These are phyloP conservation scores for Phalanger gymnotis DNA, from an alignment of 2,797 vertebrate species.

Conservation along the genomic window DNA sequence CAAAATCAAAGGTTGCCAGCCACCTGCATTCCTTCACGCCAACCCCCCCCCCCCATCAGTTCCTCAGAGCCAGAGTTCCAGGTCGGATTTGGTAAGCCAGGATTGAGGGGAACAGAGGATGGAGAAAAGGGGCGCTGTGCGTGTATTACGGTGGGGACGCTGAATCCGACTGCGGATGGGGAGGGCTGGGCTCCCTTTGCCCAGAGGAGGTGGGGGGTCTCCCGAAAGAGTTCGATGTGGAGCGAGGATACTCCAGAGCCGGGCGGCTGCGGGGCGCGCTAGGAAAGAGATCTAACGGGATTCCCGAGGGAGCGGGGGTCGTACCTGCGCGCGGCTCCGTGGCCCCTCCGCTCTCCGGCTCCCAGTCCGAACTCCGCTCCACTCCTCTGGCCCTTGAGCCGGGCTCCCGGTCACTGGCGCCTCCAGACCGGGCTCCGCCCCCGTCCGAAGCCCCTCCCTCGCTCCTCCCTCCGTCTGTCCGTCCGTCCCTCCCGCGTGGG, in stretches of 20 bases:
- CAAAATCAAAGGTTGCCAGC: neutral
- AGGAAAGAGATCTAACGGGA: constrained; percentile 23
- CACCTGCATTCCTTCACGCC: constrained; percentile 31
- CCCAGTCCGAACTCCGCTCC: constrained; percentile 15
- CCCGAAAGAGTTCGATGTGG: constrained; percentile 58
- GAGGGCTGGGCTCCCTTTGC: neutral
- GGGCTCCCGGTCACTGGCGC: constrained; percentile 34
- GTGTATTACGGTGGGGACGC: neutral
- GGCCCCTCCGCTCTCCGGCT: constrained; percentile 48
- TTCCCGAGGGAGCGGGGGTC: neutral
- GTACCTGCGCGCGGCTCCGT: constrained; percentile 70
- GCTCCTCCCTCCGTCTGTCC: neutral
- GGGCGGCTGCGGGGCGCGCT: constrained; percentile 12
- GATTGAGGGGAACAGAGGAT: neutral
- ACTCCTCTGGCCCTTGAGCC: constrained; percentile 46
- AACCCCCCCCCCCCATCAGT: neutral
- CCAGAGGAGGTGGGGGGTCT: neutral
- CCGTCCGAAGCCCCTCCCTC: constrained; percentile 16
- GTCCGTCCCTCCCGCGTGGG: constrained; percentile 24
- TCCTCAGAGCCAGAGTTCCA: neutral
- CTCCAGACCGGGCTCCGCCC: constrained; percentile 13
- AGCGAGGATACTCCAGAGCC: neutral
- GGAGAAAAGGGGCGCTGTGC: neutral
- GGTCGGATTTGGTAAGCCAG: too few relatives aligned
- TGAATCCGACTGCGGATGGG: neutral